phyloP scores from a whole-genome alignment of 2,113 vertebrate species.

The Fregetta grallaria region DNA sequence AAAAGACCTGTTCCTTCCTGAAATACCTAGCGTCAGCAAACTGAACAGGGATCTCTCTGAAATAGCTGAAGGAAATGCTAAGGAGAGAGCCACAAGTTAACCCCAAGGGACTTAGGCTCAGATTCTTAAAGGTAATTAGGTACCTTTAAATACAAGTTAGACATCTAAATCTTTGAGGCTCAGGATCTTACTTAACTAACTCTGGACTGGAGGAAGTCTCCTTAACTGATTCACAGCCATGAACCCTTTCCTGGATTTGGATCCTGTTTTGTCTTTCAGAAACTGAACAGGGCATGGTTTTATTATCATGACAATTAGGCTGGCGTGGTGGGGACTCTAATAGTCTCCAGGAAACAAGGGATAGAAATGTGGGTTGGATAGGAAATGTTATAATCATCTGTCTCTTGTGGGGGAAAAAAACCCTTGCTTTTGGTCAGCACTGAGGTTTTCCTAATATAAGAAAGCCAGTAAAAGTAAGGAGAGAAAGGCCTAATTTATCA shows the following conservation, averaged over 20 bases:
- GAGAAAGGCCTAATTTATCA: background rate
- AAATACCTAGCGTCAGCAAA: background rate
- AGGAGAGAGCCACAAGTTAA: conserved; percentile 27
- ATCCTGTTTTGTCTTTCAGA: background rate
- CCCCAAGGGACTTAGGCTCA: conserved; percentile 26
- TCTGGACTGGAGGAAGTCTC: conserved; percentile 13
- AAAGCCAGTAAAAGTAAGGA: background rate
- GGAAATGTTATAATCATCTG: background rate
- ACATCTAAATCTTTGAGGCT: conserved; percentile 53
- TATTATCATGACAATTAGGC: background rate
- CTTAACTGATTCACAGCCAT: conserved; percentile 1
- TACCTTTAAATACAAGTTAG: conserved; percentile 61
- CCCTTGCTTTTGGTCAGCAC: background rate
- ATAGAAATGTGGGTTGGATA: background rate
- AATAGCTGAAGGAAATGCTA: background rate
- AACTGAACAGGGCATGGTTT: background rate
- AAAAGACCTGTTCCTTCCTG: background rate
- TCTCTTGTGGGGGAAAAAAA: background rate
- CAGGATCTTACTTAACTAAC: conserved; percentile 37
- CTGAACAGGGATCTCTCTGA: background rate
- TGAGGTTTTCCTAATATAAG: background rate
- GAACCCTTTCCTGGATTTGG: background rate
- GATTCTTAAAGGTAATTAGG: conserved; percentile 56
- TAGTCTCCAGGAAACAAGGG: background rate
- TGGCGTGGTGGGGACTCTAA: rapidly evolving